Evolutionary conservation across 2,888 invertebrate genomes (phyloP).

Genomic region (Pterobdella sp.): DNA sequence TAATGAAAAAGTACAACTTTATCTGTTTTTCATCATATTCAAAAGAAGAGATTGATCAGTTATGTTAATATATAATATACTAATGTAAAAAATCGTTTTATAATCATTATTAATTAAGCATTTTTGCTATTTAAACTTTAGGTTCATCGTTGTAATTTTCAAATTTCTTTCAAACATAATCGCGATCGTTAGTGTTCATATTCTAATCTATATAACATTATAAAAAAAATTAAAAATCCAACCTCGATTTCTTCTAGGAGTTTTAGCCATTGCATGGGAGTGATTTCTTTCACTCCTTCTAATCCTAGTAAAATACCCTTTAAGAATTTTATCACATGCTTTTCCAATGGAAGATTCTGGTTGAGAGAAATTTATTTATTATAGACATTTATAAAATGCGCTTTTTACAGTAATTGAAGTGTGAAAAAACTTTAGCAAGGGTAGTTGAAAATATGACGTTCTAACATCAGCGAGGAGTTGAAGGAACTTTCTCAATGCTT

Average conservation of each 20-base stretch:
- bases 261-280: not conserved
- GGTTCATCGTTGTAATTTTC: no score
- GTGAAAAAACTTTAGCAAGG: not conserved
- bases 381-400: not conserved
- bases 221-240: no score
- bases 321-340: constrained; percentile 1
- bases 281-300: not conserved
- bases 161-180: no score
- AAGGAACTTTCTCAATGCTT: constrained; percentile 19
- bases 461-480: not conserved
- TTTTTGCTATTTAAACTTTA: no score
- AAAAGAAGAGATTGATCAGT: no score
- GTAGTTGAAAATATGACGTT: not conserved
- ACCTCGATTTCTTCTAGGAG: not conserved
- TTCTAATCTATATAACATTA: no score
- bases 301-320: not conserved
- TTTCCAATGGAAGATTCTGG: constrained; percentile 14
- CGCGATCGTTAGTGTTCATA: no score
- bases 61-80: no score
- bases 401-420: not conserved
- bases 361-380: not conserved
- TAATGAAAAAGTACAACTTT: no score
- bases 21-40: no score
- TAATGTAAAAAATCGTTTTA: no score
- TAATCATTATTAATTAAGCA: no score